Base-by-base conservation (phyloP, 1,140 invertebrate species). In the Bombus cullumanus region DNA sequence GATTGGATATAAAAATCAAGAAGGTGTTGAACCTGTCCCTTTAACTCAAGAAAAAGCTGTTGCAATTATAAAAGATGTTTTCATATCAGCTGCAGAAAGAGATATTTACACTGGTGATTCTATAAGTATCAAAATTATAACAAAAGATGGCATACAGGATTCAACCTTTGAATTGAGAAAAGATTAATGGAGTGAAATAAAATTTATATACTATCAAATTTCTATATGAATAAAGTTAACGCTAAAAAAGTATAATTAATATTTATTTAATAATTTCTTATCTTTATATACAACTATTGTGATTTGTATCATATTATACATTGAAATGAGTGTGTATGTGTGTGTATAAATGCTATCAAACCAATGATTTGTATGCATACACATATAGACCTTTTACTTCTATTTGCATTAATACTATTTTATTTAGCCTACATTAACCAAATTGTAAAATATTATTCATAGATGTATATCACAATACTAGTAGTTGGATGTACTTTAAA, bases 71-170 rank as follows among this genome's bases (percentile, higher is more conserved):
- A 99, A 99, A 91, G 99, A 99, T 96, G 98, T 98, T 0, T 99
- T 99, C 93, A 98, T 98, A 86, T 98, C 99, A 80, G 99, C 99
- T 62, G 98, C 99, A 81, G 99, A 99, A 94, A 96, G 99, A 94
- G 99, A 99, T 94, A 99, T 99, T 89, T 98, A 98, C 92, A 99
- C 98, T 92, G 99, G 99, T 83, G 99, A 99, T 96, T 97, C 97
- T 73, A 97, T 99, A 88, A 94, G 96, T 47, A 98, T 99, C 85
- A 97, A 98, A 87, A 97, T 99, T 81, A 98, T 99, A 78, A 99
- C 98, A 41, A 98, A 98, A 88, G 97, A 98, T 95, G 99, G 98
- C 2, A 96, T 99, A 80, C 96, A 96, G 83, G 96, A 97, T 87
- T 96, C 97, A 78, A 96, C 95, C 39, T 97, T 98, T 92, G 95